Base-by-base conservation (phyloP, 2,113 vertebrate genomes). In the Rana temporaria region DNA sequence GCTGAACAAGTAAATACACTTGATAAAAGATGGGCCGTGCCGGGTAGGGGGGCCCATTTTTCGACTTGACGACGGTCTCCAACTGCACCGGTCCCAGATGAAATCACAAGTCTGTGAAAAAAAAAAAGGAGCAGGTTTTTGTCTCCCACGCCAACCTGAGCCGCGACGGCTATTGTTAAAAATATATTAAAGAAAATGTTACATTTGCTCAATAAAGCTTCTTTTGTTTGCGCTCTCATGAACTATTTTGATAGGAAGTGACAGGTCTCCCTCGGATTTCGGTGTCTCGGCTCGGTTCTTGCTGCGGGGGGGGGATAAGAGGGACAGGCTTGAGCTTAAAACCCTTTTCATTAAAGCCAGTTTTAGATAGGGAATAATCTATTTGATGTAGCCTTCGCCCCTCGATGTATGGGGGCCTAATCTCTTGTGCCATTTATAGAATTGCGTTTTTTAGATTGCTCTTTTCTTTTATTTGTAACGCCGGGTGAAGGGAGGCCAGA, bases 1-100 rank as follows among this genome's bases (percentile, higher is more conserved):
- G 80, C 63, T 65, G 32, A 24, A 11, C 70, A n/a, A 82, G 80
- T 82, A 82, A 82, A 82, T 82, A 82, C 71, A 75, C 80, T 82
- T 82, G 80, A 82, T 82, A 75, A 82, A 82, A 67, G 80, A 82
- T 57, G 63, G 80, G 19, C 20, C 71, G 52, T 7, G 19, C 22
- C 11, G 6, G 52, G 69, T 24, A 9, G 48, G 80, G 79, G 71
- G 80, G 80, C 75, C 79, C 71, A 82, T 82, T 82, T 82, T 82
- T 75, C 66, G n/a, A 65, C 80, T 67, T 82, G 80, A 75, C 80
- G 52, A 82, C 80, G 80, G 71, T 82, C 70, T 57, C 80, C 22
- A 24, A 15, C 57, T 42, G 42, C 42, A 4, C 53, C 16, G 6
- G 8, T 22, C 69, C 34, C 71, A 38, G 66, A 38, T 82, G 71